Conservation (phyloP, 2,888 invertebrate genomes). For the Lasioglossum oenotherae region DNA sequence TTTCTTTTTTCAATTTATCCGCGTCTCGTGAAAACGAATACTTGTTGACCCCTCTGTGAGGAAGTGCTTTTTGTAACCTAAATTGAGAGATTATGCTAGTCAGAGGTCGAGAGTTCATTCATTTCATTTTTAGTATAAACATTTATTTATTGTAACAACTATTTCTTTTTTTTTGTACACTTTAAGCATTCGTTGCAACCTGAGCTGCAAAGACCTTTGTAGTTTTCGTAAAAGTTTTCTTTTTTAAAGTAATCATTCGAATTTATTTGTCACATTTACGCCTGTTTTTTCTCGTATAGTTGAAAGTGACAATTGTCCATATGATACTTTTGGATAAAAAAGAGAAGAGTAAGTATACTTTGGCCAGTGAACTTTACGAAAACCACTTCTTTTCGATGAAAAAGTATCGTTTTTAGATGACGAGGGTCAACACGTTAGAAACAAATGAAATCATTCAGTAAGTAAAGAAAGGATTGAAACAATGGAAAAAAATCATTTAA, state of each 20-base stretch:
- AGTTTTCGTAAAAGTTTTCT: slow-evolving; percentile 13
- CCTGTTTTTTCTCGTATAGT: slow-evolving; percentile 41
- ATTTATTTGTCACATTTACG: slow-evolving; percentile 12
- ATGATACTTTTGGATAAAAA: slow-evolving; percentile 34
- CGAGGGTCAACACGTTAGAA: slow-evolving; percentile 39
- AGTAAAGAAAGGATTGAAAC: slow-evolving; percentile 25
- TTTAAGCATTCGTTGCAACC: slow-evolving; percentile 22
- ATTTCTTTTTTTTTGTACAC: slow-evolving; percentile 3
- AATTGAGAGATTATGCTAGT: slow-evolving; percentile 52
- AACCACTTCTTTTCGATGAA: slow-evolving; percentile 49
- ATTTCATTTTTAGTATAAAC: slow-evolving; percentile 42
- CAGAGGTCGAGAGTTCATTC: slow-evolving; percentile 48
- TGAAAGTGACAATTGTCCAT: slow-evolving; percentile 46
- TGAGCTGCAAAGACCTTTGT: background rate
- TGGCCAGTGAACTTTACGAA: slow-evolving; percentile 61
- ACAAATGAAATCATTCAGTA: background rate
- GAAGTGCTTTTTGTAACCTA: slow-evolving; percentile 59
- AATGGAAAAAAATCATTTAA: slow-evolving; percentile 47
- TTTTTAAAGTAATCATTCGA: background rate
- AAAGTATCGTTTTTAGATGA: slow-evolving; percentile 46
- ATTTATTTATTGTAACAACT: background rate
- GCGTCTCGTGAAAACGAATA: slow-evolving; percentile 40
- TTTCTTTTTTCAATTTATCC: slow-evolving; percentile 42
- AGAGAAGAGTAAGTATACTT: slow-evolving; percentile 41
- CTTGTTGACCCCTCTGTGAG: slow-evolving; percentile 41